Base-by-base conservation (phyloP, 2,797 vertebrate genomes). In the Eulemur mongoz region DNA sequence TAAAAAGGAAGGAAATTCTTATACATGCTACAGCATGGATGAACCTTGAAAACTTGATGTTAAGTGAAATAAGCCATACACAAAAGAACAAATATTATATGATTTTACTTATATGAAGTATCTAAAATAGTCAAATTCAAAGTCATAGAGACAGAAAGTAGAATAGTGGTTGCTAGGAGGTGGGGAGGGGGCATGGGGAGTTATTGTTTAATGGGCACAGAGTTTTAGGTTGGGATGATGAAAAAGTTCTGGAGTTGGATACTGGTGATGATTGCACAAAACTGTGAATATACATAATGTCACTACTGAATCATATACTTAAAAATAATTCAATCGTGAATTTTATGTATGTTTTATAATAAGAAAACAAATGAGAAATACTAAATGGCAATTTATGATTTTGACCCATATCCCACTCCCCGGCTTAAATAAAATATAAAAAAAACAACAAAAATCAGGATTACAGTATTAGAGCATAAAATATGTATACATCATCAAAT, bases 301-400 rank as follows among this genome's bases (percentile, higher is more conserved):
- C 35, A 54, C 15, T 61, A 54, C 4, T 88, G 25, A 91, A 59
- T 38, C 10, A 0, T n/a, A n/a, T 30, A 48, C 38, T 75, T 85
- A 65, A 48, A 73, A 92, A 35, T 45, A 12, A 43, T 72, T 75
- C 72, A 73, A 59, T 38, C 8, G 15, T 45, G 27, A 94, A 72
- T 52, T 50, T 48, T 75, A 78, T 7, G 35, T 54, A 52, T 59
- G 40, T 57, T 76, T 87, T 89, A 38, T 61, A 67, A 73, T 78
- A 73, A 35, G 95, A 96, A 89, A 76, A 88, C 22, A 89, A 72
- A 83, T 82, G 32, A 48, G 38, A 95, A 82, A 63, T 65, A 81
- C 48, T 65, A 92, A 69, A 15, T 52, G 23, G 22, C 27, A 85
- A 63, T 72, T 92, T 15, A 81, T 57, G 81, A 61, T 91, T 78